phyloP scores from a whole-genome alignment of 2,888 invertebrate species.

The Drosophila koepferae region DNA sequence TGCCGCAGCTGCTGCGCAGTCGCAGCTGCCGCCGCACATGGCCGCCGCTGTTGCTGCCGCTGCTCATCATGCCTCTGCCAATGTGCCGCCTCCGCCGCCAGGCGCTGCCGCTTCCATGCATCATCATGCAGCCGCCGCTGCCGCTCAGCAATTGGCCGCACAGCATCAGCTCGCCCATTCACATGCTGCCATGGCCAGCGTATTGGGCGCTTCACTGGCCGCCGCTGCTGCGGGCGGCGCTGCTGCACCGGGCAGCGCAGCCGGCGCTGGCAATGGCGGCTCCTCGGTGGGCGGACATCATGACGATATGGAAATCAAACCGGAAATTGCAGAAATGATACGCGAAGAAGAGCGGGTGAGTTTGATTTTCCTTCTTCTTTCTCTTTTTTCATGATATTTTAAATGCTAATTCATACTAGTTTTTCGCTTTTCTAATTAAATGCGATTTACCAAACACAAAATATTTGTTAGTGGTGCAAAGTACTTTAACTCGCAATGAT shows the following conservation, averaged over 20 bases:
- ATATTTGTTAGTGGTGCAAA: not conserved
- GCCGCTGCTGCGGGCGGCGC: conserved; percentile 81
- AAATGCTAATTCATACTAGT: too few species aligned
- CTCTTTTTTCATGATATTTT: too few species aligned
- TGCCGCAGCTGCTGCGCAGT: conserved; percentile 48
- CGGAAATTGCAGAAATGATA: conserved; percentile 97
- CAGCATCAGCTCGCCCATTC: conserved; percentile 83
- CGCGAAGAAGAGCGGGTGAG: conserved; percentile 98
- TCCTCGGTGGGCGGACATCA: conserved; percentile 84
- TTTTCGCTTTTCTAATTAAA: not conserved
- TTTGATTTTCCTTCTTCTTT: conserved; percentile 69
- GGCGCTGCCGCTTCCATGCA: conserved; percentile 67
- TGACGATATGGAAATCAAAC: conserved; percentile 96
- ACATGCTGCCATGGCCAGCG: conserved; percentile 83
- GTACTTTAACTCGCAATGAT: not conserved
- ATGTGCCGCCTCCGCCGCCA: conserved; percentile 56
- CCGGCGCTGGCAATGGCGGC: conserved; percentile 52
- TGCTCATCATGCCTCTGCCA: conserved; percentile 63
- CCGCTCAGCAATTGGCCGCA: conserved; percentile 81
- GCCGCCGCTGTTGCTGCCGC: conserved; percentile 75
- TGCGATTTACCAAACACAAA: not conserved
- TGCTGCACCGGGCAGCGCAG: conserved; percentile 77
- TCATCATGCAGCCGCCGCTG: conserved; percentile 77
- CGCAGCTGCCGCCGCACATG: conserved; percentile 69
- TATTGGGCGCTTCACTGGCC: conserved; percentile 77